These are phyloP conservation scores for Muricea muricata DNA, from an alignment of 92 coral and sea anemone species.

Conservation along the genomic window DNA sequence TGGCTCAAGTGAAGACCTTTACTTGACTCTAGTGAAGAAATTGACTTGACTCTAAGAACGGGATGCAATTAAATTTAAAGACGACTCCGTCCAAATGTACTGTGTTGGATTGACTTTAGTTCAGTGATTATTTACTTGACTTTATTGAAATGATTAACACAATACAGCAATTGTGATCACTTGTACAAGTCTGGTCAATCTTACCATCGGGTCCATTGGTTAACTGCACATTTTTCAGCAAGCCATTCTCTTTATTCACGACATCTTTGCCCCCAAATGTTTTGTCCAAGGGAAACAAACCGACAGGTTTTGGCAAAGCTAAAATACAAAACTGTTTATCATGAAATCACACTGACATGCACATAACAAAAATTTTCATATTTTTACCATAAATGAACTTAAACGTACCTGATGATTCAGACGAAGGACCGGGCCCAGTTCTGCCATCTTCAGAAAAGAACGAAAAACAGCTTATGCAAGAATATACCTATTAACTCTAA, in stretches of 20 bases:
- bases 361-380: not conserved
- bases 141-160: no score
- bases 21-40: no score
- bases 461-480: not conserved
- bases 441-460: constrained; percentile 71
- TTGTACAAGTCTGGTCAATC: not conserved
- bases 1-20: no score
- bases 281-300: constrained; percentile 86
- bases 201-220: constrained; percentile 89
- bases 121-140: not conserved
- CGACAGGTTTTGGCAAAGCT: constrained; percentile 97
- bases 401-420: constrained; percentile 84
- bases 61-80: no score
- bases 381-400: not conserved
- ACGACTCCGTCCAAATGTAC: no score
- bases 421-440: constrained; percentile 99
- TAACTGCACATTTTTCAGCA: constrained; percentile 78
- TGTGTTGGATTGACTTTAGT: not conserved
- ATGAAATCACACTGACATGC: not conserved
- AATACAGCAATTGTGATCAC: no score
- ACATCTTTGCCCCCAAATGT: constrained; percentile 83
- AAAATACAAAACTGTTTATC: not conserved
- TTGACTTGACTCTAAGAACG: no score
- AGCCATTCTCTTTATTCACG: constrained; percentile 84
- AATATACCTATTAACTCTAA: not conserved